These are phyloP conservation scores for Rhimphoctona megacephalus DNA, from an alignment of 2,888 invertebrate genomes.

Conservation along the genomic window DNA sequence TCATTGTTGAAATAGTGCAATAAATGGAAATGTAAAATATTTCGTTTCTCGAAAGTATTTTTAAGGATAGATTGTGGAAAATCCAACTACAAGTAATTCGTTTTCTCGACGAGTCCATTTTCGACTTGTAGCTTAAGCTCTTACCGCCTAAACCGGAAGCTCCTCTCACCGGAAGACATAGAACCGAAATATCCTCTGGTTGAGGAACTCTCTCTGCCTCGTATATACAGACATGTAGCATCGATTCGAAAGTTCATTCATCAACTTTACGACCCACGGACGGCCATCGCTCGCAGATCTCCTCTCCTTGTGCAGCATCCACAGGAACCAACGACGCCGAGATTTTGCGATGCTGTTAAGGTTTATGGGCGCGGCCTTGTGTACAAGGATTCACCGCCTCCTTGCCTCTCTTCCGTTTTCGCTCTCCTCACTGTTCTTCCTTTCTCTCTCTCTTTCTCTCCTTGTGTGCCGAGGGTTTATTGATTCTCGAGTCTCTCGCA, in stretches of 20 bases:
- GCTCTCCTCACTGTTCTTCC: conserved; percentile 72
- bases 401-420: conserved; percentile 58
- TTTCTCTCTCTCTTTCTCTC: conserved; percentile 60
- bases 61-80: conserved; percentile 21
- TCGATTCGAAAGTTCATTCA: conserved; percentile 78
- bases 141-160: conserved; percentile 60
- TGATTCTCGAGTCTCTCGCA: conserved; percentile 80
- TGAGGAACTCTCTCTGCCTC: conserved; percentile 44
- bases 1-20: not conserved
- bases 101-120: conserved; percentile 66
- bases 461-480: conserved; percentile 78
- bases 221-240: conserved; percentile 56
- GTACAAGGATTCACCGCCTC: conserved; percentile 76
- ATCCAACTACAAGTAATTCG: conserved; percentile 53
- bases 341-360: conserved; percentile 83
- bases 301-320: conserved; percentile 58
- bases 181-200: conserved; percentile 67
- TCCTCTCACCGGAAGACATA: conserved; percentile 59
- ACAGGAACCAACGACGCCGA: conserved; percentile 69
- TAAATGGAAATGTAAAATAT: not conserved
- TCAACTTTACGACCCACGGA: conserved; percentile 78
- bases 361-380: conserved; percentile 83
- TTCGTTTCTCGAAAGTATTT: not conserved
- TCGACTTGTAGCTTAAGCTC: conserved; percentile 68
- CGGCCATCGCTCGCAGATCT: conserved; percentile 73